phyloP scores from a whole-genome alignment of 2,113 vertebrate genomes.

The Sus scrofa region DNA sequence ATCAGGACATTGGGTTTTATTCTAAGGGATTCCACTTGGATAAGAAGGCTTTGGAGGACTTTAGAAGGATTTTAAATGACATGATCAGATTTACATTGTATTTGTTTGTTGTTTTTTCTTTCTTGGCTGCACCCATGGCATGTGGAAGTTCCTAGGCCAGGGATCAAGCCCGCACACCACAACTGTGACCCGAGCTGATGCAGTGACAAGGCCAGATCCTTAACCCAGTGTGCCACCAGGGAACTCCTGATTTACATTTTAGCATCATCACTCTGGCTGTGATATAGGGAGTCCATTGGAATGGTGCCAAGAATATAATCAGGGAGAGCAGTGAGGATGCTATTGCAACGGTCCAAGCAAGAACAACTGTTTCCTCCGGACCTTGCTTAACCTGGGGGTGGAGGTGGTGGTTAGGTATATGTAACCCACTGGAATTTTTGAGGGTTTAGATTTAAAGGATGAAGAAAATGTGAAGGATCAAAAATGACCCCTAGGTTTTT shows the following conservation, averaged over 20 bases:
- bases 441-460: neutral
- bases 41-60: neutral
- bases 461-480: neutral
- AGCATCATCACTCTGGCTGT: neutral
- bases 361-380: neutral
- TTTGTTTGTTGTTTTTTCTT: too few relatives aligned
- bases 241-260: neutral
- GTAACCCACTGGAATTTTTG: neutral
- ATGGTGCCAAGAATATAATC: neutral
- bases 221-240: too few relatives aligned
- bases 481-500: neutral
- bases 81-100: neutral
- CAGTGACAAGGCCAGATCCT: too few relatives aligned
- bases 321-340: neutral
- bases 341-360: neutral
- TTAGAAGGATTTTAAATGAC: constrained; percentile 20
- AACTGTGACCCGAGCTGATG: too few relatives aligned
- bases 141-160: too few relatives aligned
- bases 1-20: neutral
- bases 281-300: neutral
- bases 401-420: neutral
- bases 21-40: neutral
- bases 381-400: neutral
- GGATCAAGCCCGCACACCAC: too few relatives aligned
- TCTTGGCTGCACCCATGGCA: too few relatives aligned